Evolutionary conservation across 2,113 vertebrate species (phyloP).

Genomic region (Gymnorhina tibicen): DNA sequence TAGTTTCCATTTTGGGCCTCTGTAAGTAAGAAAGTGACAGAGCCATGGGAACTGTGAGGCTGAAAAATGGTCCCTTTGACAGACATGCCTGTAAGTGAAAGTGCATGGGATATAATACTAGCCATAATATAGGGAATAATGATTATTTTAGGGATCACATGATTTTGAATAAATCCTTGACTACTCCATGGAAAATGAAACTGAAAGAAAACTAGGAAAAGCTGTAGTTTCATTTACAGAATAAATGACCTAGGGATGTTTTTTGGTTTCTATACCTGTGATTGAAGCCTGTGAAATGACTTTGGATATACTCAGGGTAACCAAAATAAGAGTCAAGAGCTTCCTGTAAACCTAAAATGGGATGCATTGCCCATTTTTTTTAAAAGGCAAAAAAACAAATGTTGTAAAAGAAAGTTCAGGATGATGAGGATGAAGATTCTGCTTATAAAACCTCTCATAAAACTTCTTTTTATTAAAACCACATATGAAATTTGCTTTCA

Average conservation of each 20-base stretch:
- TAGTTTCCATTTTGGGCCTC: slow-evolving; percentile 87
- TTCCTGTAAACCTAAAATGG: slow-evolving; percentile 28
- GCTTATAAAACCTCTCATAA: slow-evolving; percentile 11
- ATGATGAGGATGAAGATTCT: neutral
- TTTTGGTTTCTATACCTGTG: neutral
- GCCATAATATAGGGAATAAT: slow-evolving; percentile 79
- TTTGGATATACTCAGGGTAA: neutral
- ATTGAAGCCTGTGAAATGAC: neutral
- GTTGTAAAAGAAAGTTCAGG: neutral
- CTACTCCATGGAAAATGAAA: slow-evolving; percentile 69
- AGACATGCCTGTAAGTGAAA: slow-evolving; percentile 79
- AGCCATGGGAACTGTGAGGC: slow-evolving; percentile 78
- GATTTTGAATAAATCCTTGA: slow-evolving; percentile 80
- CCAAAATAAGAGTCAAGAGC: neutral
- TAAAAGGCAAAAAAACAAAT: slow-evolving; percentile 28
- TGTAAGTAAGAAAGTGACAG: slow-evolving; percentile 86
- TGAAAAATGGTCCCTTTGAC: slow-evolving; percentile 83
- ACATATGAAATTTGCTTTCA: neutral
- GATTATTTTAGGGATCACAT: slow-evolving; percentile 81
- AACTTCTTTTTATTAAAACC: slow-evolving; percentile 7
- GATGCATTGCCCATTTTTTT: slow-evolving; percentile 39
- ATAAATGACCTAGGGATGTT: slow-evolving; percentile 47
- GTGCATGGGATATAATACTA: slow-evolving; percentile 72
- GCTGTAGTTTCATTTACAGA: slow-evolving; percentile 65
- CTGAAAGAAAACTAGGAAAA: slow-evolving; percentile 56